These are phyloP conservation scores for Fregata magnificens DNA, from an alignment of 2,113 vertebrate species.

Conservation along the genomic window DNA sequence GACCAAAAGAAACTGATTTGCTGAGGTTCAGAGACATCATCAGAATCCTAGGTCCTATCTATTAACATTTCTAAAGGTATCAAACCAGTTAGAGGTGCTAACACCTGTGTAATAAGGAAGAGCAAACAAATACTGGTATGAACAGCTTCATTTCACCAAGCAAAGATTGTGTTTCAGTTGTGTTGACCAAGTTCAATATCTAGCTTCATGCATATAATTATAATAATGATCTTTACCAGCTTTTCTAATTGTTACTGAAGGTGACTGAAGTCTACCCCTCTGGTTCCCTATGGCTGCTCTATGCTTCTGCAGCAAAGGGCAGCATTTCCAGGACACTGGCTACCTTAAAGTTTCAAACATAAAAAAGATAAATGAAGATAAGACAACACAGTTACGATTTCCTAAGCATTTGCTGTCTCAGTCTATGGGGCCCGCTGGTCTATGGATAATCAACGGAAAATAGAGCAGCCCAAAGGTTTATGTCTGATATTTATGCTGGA, in stretches of 20 bases:
- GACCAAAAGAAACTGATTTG: background rate
- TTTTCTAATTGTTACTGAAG: background rate
- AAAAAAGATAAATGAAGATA: background rate
- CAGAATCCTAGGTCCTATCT: background rate
- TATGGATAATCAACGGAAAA: background rate
- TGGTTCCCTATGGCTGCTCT: background rate
- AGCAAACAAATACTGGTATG: background rate
- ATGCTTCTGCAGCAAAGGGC: background rate
- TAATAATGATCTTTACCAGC: background rate
- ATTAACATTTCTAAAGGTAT: background rate
- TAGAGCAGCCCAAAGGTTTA: background rate
- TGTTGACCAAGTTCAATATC: background rate
- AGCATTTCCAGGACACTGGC: background rate
- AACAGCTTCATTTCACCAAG: constrained; percentile 18
- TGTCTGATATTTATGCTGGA: background rate
- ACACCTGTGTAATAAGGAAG: background rate
- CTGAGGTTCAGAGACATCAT: background rate
- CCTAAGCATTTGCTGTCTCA: background rate
- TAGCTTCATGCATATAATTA: background rate
- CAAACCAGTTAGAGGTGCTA: background rate
- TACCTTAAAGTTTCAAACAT: background rate
- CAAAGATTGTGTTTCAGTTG: background rate
- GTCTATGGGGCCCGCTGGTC: background rate
- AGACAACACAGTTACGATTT: background rate
- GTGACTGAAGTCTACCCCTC: background rate